phyloP scores from a whole-genome alignment of 2,113 vertebrate genomes.

The Sturnira hondurensis region DNA sequence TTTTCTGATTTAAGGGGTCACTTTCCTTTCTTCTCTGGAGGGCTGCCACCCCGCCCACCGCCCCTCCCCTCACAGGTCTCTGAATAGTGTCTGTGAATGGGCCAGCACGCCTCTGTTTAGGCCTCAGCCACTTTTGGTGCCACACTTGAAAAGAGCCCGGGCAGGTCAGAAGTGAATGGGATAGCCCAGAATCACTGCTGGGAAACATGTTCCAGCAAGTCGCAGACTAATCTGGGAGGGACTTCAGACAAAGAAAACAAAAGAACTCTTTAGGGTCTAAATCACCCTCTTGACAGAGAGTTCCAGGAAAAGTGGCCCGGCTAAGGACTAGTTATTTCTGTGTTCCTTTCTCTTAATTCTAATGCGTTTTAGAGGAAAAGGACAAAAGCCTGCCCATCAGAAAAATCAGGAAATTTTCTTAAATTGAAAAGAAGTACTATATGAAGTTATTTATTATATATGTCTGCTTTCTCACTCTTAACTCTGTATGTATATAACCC shows the following conservation, averaged over 20 bases:
- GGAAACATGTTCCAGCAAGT: not conserved
- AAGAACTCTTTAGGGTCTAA: constrained; percentile 28
- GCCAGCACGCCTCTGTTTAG: constrained; percentile 45
- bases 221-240: constrained; percentile 14
- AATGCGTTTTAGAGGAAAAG: not conserved
- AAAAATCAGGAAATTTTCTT: not conserved
- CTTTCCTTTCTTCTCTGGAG: constrained; percentile 74
- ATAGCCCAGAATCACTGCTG: constrained; percentile 3
- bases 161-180: constrained; percentile 59
- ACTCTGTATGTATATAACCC: not conserved
- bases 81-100: constrained; percentile 74
- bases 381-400: not conserved
- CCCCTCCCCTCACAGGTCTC: constrained; percentile 54
- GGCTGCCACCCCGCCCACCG: constrained; percentile 64
- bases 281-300: constrained; percentile 45
- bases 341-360: not conserved
- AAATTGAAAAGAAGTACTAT: not conserved
- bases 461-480: not conserved
- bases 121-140: not conserved
- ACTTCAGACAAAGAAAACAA: constrained; percentile 36
- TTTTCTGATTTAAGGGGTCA: constrained; percentile 82
- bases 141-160: constrained; percentile 67
- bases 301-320: not conserved
- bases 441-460: not conserved
- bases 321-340: not conserved